phyloP scores from a whole-genome alignment of 1,140 invertebrate genomes.

The Caerostris extrusa region DNA sequence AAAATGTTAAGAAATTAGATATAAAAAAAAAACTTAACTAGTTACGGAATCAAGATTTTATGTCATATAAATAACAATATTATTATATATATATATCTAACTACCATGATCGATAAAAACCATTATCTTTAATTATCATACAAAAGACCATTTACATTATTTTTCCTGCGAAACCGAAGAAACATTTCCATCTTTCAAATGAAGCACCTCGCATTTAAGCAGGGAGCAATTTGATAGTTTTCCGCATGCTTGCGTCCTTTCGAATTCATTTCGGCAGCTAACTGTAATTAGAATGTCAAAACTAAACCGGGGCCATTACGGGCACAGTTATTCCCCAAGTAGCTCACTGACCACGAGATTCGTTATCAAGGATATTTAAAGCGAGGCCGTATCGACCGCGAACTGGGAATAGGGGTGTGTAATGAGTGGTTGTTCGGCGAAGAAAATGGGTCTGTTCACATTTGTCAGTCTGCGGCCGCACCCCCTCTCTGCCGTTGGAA shows the following conservation, averaged over 20 bases:
- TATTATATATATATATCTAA: too few species aligned
- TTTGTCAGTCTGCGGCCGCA: conserved; percentile 13
- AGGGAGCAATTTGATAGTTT: neutral
- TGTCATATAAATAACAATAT: too few species aligned
- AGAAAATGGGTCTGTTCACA: conserved; percentile 1
- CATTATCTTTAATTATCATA: too few species aligned
- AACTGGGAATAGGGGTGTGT: neutral
- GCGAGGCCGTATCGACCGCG: neutral
- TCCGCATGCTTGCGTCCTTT: neutral
- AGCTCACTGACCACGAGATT: conserved; percentile 3
- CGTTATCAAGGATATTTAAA: conserved; percentile 8
- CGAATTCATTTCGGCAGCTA: neutral
- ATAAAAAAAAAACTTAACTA: too few species aligned
- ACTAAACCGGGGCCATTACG: neutral
- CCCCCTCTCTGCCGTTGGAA: neutral
- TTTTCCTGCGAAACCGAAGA: too few species aligned
- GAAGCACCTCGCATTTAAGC: too few species aligned
- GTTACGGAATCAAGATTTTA: too few species aligned
- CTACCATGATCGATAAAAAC: too few species aligned
- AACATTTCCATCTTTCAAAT: too few species aligned
- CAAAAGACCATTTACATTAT: too few species aligned
- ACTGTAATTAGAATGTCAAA: neutral
- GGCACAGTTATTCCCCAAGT: neutral
- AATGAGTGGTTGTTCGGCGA: conserved; percentile 16
- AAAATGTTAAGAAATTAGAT: too few species aligned